phyloP scores from a whole-genome alignment of 2,113 vertebrate species.

The Pithys albifrons region DNA sequence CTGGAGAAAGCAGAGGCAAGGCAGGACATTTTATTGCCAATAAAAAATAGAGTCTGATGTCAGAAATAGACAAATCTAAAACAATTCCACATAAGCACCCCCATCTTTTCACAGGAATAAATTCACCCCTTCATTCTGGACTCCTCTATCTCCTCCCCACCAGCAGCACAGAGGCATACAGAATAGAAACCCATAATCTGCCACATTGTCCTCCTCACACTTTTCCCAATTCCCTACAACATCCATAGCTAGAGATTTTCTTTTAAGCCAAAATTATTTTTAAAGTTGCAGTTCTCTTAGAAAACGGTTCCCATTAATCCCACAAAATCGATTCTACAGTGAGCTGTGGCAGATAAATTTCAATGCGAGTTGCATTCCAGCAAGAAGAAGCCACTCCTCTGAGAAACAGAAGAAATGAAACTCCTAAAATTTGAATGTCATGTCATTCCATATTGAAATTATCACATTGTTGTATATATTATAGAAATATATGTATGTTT shows the following conservation, averaged over 20 bases:
- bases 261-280: not conserved
- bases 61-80: not conserved
- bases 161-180: not conserved
- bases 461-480: not conserved
- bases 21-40: not conserved
- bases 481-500: not conserved
- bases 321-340: not conserved
- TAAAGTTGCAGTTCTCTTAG: not conserved
- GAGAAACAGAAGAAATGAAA: not conserved
- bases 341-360: not conserved
- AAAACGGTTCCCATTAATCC: not conserved
- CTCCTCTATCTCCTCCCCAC: not conserved
- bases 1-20: not conserved
- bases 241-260: not conserved
- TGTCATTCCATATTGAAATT: not conserved
- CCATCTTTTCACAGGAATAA: not conserved
- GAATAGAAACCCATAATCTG: not conserved
- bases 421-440: fast-evolving
- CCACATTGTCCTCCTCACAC: not conserved
- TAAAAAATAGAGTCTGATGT: not conserved
- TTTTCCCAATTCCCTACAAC: not conserved
- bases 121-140: not conserved
- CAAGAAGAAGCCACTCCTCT: not conserved
- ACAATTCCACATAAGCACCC: fast-evolving
- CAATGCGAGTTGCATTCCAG: not conserved